Evolutionary conservation across 2,888 invertebrate species (phyloP).

Genomic region (Craniophora ligustri): DNA sequence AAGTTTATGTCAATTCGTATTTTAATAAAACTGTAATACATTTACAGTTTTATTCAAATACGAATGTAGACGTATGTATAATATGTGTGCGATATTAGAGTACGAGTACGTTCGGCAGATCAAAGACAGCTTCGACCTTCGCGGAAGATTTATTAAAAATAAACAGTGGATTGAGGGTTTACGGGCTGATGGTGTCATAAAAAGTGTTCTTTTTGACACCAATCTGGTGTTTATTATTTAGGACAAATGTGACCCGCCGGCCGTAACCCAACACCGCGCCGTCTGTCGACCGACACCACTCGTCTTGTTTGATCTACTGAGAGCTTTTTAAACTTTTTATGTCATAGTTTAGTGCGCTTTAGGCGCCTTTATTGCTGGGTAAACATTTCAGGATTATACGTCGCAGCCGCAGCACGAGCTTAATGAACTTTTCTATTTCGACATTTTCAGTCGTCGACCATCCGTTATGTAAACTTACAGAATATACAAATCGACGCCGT

Average conservation of each 20-base stretch:
- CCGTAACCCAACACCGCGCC: conserved; percentile 81
- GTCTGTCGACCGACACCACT: conserved; percentile 82
- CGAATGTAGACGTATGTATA: conserved; percentile 48
- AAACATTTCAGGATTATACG: conserved; percentile 81
- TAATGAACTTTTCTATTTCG: conserved; percentile 63
- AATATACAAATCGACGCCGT: conserved; percentile 12
- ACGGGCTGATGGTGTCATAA: conserved; percentile 85
- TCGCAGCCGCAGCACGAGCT: conserved; percentile 63
- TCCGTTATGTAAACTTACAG: conserved; percentile 34
- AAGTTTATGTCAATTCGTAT: conserved; percentile 21
- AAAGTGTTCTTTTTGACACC: conserved; percentile 86
- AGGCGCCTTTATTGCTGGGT: conserved; percentile 85
- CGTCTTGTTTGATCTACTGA: conserved; percentile 88
- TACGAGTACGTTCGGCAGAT: conserved; percentile 63
- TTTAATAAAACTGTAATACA: conserved; percentile 49
- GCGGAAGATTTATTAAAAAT: conserved; percentile 82
- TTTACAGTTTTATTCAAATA: no score
- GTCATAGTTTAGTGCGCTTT: conserved; percentile 84
- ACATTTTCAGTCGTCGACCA: conserved; percentile 50
- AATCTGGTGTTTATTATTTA: conserved; percentile 87
- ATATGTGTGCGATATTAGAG: conserved; percentile 57
- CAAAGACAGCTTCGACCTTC: conserved; percentile 73
- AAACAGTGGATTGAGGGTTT: conserved; percentile 76
- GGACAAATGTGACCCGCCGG: conserved; percentile 85
- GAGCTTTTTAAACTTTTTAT: conserved; percentile 89